Conservation (phyloP, 2,113 vertebrate genomes). For the Tretioscincus oriximinensis region DNA sequence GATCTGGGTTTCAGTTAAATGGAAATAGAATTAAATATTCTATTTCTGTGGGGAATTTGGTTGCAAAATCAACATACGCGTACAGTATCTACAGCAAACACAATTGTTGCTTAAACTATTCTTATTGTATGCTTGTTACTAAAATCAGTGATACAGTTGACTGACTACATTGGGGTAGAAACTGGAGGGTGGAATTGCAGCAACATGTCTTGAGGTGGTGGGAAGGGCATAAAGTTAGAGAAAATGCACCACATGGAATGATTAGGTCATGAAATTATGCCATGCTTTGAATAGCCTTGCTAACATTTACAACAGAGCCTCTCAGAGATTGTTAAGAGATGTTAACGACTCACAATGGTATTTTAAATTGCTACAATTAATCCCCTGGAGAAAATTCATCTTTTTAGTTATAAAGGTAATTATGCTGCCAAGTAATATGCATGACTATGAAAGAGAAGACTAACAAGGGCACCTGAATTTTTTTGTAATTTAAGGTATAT, state of each 20-base stretch:
- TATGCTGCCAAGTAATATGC: conserved; percentile 25
- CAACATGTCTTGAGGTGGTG: conserved; percentile 20
- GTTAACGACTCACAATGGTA: conserved; percentile 29
- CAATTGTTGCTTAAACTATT: neutral
- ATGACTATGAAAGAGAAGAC: conserved; percentile 27
- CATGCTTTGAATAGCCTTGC: conserved; percentile 36
- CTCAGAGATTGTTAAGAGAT: conserved; percentile 38
- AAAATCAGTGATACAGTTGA: neutral
- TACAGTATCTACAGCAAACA: too few species aligned
- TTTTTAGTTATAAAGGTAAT: conserved; percentile 47
- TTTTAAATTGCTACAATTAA: conserved; percentile 37
- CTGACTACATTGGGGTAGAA: conserved; percentile 26
- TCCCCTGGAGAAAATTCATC: conserved; percentile 38
- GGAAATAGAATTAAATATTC: neutral
- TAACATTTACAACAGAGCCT: conserved; percentile 41
- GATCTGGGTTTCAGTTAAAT: too few species aligned
- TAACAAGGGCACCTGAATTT: conserved; percentile 20
- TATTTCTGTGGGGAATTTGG: neutral
- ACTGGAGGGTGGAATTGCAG: conserved; percentile 20
- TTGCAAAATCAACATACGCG: neutral
- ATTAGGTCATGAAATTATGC: conserved; percentile 41
- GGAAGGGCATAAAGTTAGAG: conserved; percentile 27
- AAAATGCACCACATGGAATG: conserved; percentile 23
- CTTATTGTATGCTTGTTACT: neutral
- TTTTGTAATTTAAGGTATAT: conserved; percentile 20